Percentiles rank a stretch among this genome's conserved stretches.
These are phyloP conservation scores for Hylaeus volcanicus DNA, from an alignment of 1,140 invertebrate species.

Conservation along the genomic window DNA sequence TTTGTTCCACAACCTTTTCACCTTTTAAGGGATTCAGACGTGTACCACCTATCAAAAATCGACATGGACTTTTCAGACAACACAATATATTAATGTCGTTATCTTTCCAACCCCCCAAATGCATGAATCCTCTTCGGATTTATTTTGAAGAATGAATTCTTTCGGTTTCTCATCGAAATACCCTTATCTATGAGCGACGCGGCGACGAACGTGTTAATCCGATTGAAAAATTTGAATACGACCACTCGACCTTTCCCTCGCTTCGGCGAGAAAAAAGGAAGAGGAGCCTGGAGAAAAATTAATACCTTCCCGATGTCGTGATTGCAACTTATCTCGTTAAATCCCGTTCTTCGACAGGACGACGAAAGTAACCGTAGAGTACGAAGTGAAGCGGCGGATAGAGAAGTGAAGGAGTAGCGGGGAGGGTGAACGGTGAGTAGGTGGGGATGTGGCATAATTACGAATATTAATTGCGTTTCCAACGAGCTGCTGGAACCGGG, in stretches of 20 bases:
- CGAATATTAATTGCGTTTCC: slow-evolving; percentile 80
- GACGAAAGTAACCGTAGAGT: slow-evolving; percentile 54
- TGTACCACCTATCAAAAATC: too few species aligned
- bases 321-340: slow-evolving; percentile 70
- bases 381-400: slow-evolving; percentile 41
- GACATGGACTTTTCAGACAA: too few species aligned
- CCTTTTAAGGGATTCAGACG: too few species aligned
- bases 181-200: too few species aligned
- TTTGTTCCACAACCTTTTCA: too few species aligned
- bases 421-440: slow-evolving; percentile 47
- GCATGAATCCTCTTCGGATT: too few species aligned
- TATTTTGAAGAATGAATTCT: too few species aligned
- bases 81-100: too few species aligned
- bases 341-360: slow-evolving; percentile 63
- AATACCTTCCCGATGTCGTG: slow-evolving; percentile 48
- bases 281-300: slow-evolving; percentile 18
- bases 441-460: slow-evolving; percentile 75
- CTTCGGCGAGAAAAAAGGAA: slow-evolving; percentile 17
- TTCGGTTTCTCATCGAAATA: too few species aligned
- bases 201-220: neutral
- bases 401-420: slow-evolving; percentile 3
- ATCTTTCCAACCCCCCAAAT: too few species aligned
- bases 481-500: slow-evolving; percentile 73
- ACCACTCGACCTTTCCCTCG: neutral
- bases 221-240: slow-evolving; percentile 1